A percentile compares a stretch with the other conserved stretches of the same genome.
These are phyloP conservation scores for Amphilophus citrinellus DNA, from an alignment of 2,113 vertebrate genomes.

Conservation along the genomic window DNA sequence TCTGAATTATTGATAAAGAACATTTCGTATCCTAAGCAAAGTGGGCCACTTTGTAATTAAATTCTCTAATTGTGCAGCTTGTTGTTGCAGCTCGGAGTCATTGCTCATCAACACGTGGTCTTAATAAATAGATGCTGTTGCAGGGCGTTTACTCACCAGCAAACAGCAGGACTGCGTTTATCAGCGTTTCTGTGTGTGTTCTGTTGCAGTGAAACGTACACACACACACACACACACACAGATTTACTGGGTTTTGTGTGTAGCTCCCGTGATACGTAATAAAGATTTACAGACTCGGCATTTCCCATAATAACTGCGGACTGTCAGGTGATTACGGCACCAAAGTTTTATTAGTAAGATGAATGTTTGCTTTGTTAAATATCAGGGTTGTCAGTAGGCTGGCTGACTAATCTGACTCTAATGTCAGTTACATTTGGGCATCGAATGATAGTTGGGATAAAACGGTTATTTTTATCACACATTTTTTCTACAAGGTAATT, in stretches of 20 bases:
- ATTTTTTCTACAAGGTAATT: too few relatives aligned
- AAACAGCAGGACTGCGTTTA: background rate
- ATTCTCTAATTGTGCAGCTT: background rate
- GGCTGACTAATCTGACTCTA: background rate
- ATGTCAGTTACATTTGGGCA: background rate
- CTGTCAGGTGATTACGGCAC: background rate
- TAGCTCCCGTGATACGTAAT: background rate
- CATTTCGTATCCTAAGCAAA: conserved; percentile 10
- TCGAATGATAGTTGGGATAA: background rate
- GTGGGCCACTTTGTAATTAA: conserved; percentile 1
- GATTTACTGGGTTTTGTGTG: background rate
- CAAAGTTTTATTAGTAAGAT: conserved; percentile 10
- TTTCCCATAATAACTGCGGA: conserved; percentile 32
- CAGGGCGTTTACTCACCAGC: background rate
- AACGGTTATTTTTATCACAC: too few relatives aligned
- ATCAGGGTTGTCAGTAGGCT: background rate
- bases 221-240: background rate
- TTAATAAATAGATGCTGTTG: background rate
- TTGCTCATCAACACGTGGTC: background rate
- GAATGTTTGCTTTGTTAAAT: background rate
- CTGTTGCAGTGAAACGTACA: background rate
- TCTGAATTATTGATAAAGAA: conserved; percentile 42
- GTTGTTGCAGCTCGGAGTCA: conserved; percentile 16
- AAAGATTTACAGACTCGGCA: conserved; percentile 1
- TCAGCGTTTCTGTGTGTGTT: background rate